phyloP scores from a whole-genome alignment of 1,140 invertebrate species.

The Laupala kohalensis region DNA sequence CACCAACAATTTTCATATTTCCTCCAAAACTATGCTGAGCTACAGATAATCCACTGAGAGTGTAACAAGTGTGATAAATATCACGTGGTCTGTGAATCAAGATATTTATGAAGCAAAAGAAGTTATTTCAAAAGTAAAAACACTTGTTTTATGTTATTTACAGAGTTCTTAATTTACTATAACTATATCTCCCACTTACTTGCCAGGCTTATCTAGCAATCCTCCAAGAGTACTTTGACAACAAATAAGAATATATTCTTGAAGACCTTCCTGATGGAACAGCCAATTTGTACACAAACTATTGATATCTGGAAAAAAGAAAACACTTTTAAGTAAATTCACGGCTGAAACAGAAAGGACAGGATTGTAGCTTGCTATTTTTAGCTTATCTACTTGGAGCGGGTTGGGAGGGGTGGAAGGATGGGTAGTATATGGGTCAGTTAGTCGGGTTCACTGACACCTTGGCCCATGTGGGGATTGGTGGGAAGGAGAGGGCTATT shows the following conservation, averaged over 20 bases:
- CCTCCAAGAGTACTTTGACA: constrained; percentile 86
- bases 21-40: constrained; percentile 66
- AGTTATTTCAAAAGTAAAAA: background rate
- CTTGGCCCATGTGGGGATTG: too few species aligned
- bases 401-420: too few species aligned
- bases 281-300: constrained; percentile 40
- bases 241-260: constrained; percentile 89
- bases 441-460: too few species aligned
- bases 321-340: constrained; percentile 8
- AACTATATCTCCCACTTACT: constrained; percentile 44
- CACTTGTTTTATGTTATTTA: background rate
- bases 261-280: constrained; percentile 73
- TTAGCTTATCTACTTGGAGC: too few species aligned
- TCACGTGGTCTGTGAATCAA: constrained; percentile 54
- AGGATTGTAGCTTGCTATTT: too few species aligned
- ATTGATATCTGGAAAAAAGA: constrained; percentile 19
- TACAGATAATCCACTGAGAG: constrained; percentile 84
- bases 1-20: constrained; percentile 39
- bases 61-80: constrained; percentile 94
- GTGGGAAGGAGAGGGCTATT: too few species aligned
- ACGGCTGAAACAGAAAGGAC: too few species aligned
- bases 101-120: background rate
- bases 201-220: constrained; percentile 89
- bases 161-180: background rate
- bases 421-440: too few species aligned